A percentile compares a stretch with the other conserved stretches of the same genome.
phyloP scores from a whole-genome alignment of 30 jellyfish, hydroid and myxozoan species.

The Hydra vulgaris region DNA sequence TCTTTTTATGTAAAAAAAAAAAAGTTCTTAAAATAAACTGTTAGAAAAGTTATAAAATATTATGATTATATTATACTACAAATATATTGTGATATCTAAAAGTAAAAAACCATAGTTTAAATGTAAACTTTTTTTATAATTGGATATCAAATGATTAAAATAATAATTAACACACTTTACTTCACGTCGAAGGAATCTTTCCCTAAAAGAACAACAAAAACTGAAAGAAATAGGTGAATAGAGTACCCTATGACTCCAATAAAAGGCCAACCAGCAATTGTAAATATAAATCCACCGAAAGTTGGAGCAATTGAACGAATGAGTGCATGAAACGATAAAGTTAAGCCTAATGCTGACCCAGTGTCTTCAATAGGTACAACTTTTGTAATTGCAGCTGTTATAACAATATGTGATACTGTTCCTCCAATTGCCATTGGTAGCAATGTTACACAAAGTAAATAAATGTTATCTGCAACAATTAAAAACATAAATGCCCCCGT shows the following conservation, averaged over 20 bases:
- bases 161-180: too few species aligned
- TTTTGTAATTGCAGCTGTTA: conserved; percentile 33
- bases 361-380: conserved; percentile 30
- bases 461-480: conserved; percentile 15
- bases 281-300: conserved; percentile 23
- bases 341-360: conserved; percentile 30
- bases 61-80: too few species aligned
- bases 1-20: too few species aligned
- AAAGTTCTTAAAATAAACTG: too few species aligned
- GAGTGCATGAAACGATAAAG: conserved; percentile 28
- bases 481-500: conserved; percentile 7
- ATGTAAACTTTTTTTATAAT: too few species aligned
- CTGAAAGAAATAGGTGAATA: conserved; percentile 17
- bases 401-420: conserved; percentile 14
- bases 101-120: too few species aligned
- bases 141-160: too few species aligned
- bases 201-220: conserved; percentile 12
- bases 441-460: conserved; percentile 3
- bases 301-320: conserved; percentile 38
- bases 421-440: conserved; percentile 35
- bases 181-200: not conserved
- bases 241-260: conserved; percentile 32
- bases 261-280: conserved; percentile 32
- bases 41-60: too few species aligned
- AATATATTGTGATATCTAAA: too few species aligned